Conservation (phyloP, 2,113 vertebrate genomes). For the Syrrhaptes paradoxus region DNA sequence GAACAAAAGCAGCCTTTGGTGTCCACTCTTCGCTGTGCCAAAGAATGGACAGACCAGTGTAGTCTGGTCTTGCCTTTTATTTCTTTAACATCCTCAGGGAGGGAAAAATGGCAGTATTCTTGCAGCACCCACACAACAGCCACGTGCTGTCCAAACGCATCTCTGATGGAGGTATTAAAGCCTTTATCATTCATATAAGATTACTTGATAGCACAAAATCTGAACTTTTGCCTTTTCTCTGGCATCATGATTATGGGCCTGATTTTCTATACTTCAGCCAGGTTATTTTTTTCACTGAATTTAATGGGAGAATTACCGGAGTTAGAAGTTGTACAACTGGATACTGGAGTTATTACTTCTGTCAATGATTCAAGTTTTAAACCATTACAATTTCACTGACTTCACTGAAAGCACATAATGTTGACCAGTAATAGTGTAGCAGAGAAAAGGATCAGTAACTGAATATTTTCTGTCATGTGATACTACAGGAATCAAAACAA, state of each 20-base stretch:
- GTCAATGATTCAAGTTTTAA: not conserved
- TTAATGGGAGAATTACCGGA: not conserved
- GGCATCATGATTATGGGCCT: not conserved
- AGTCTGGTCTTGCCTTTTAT: not conserved
- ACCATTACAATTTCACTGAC: not conserved
- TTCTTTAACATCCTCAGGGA: not conserved
- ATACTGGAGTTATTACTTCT: not conserved
- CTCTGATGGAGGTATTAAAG: not conserved
- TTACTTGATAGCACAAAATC: not conserved
- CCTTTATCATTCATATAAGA: not conserved
- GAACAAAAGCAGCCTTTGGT: not conserved
- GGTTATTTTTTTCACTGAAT: not conserved
- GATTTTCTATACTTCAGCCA: not conserved
- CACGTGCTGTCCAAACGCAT: not conserved
- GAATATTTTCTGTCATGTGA: not conserved
- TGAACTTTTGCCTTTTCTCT: not conserved
- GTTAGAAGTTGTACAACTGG: not conserved
- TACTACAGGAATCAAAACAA: not conserved
- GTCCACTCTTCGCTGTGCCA: not conserved
- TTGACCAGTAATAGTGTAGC: not conserved
- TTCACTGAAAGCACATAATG: not conserved
- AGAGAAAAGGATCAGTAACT: not conserved
- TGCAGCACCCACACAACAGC: not conserved
- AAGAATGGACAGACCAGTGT: not conserved
- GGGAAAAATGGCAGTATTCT: not conserved